A percentile compares a stretch with the other conserved stretches of the same genome.
phyloP scores from a whole-genome alignment of 2,888 invertebrate genomes.

The Adelphocoris suturalis region DNA sequence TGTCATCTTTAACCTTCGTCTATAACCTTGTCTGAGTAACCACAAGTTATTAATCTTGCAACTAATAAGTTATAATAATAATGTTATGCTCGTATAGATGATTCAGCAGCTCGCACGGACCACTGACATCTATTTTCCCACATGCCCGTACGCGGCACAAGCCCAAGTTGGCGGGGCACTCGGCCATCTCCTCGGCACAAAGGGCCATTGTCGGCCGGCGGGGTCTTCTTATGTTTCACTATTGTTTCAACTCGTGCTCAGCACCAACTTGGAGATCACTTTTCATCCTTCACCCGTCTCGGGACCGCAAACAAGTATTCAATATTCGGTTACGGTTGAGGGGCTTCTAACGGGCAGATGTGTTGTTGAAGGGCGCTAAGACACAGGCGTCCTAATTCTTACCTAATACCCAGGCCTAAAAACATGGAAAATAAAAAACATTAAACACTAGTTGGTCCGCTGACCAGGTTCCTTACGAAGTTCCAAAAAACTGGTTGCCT shows the following conservation, averaged over 20 bases:
- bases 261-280: constrained; percentile 21
- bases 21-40: too few species aligned
- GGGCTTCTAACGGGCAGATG: not conserved
- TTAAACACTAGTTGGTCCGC: too few species aligned
- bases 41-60: too few species aligned
- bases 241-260: constrained; percentile 66
- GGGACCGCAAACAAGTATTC: not conserved
- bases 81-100: not conserved
- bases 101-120: constrained; percentile 12
- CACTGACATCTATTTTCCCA: too few species aligned
- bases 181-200: constrained; percentile 35
- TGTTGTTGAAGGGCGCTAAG: too few species aligned
- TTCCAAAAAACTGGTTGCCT: too few species aligned
- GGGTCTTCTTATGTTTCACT: constrained; percentile 33
- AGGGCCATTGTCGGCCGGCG: constrained; percentile 55
- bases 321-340: not conserved
- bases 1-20: too few species aligned
- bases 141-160: constrained; percentile 26
- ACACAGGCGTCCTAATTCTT: too few species aligned
- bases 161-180: not conserved
- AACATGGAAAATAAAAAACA: too few species aligned
- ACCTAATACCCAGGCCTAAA: too few species aligned
- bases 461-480: too few species aligned
- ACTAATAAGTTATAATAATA: too few species aligned
- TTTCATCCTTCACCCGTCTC: not conserved